phyloP scores from a whole-genome alignment of 2,113 vertebrate species.

The Tupaia tana region DNA sequence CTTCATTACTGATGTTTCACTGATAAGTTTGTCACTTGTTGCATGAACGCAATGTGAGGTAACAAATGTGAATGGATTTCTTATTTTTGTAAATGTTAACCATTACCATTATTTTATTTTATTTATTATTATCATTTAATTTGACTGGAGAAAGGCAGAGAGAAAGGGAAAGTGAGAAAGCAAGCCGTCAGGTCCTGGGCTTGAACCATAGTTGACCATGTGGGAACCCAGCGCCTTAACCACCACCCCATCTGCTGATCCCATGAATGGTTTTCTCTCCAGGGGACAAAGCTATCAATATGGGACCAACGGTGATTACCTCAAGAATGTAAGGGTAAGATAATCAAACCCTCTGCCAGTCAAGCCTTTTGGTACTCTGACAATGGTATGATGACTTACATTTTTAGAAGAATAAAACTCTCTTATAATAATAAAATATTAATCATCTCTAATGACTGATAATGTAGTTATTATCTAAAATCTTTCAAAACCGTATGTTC shows the following conservation, averaged over 20 bases:
- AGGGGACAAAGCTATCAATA: not conserved
- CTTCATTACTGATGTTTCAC: not conserved
- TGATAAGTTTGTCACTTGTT: not conserved
- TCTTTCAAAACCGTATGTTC: not conserved
- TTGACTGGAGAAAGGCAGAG: too few species aligned
- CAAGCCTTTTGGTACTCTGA: not conserved
- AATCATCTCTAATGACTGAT: not conserved
- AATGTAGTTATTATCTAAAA: not conserved
- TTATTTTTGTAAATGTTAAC: not conserved
- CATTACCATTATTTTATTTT: too few species aligned
- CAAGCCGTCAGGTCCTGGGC: too few species aligned
- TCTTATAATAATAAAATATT: not conserved
- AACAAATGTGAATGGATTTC: not conserved
- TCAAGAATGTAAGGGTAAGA: not conserved
- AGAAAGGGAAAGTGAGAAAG: too few species aligned
- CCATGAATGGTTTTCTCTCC: not conserved
- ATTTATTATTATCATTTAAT: too few species aligned
- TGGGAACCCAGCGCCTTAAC: too few species aligned
- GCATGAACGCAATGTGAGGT: not conserved
- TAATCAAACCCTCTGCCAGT: not conserved
- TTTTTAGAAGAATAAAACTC: conserved; percentile 8
- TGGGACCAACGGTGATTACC: not conserved
- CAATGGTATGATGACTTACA: not conserved
- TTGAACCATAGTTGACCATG: too few species aligned
- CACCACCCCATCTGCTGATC: too few species aligned